phyloP scores from a whole-genome alignment of 2,113 vertebrate genomes.

The Engraulis encrasicolus region DNA sequence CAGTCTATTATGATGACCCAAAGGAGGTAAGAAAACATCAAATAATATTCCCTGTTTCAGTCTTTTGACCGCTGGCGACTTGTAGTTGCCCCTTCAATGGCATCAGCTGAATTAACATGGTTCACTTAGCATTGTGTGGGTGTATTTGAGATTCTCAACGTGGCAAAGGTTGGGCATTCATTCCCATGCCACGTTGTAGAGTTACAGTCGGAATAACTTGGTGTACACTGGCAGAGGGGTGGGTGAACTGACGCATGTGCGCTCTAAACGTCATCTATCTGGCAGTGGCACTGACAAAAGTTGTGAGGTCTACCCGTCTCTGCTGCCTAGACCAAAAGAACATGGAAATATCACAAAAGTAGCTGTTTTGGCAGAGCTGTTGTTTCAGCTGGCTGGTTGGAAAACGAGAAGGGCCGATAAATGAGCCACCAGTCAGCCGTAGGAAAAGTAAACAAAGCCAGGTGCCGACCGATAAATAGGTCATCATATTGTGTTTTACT shows the following conservation, averaged over 20 bases:
- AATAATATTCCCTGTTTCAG: background rate
- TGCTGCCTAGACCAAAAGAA: background rate
- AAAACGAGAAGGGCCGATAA: background rate
- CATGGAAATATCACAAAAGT: background rate
- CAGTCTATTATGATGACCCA: slow-evolving; percentile 90
- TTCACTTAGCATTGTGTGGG: background rate
- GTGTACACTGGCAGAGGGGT: slow-evolving; percentile 18
- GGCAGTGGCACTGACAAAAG: background rate
- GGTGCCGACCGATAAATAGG: background rate
- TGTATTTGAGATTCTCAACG: background rate
- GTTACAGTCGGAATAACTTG: slow-evolving; percentile 33
- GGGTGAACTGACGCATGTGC: background rate
- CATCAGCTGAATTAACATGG: background rate
- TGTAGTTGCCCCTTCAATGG: background rate
- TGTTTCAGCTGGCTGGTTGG: background rate
- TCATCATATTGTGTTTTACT: background rate
- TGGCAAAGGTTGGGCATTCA: background rate
- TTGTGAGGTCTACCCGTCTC: background rate
- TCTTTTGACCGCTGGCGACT: background rate
- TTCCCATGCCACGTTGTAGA: slow-evolving; percentile 69
- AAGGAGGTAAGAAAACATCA: slow-evolving; percentile 79
- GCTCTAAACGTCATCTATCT: background rate
- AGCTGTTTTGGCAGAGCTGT: background rate
- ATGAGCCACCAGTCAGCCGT: background rate
- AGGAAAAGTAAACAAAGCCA: slow-evolving; percentile 3